Base-by-base conservation (phyloP, 2,797 vertebrate species). In the Amazonetta brasiliensis region DNA sequence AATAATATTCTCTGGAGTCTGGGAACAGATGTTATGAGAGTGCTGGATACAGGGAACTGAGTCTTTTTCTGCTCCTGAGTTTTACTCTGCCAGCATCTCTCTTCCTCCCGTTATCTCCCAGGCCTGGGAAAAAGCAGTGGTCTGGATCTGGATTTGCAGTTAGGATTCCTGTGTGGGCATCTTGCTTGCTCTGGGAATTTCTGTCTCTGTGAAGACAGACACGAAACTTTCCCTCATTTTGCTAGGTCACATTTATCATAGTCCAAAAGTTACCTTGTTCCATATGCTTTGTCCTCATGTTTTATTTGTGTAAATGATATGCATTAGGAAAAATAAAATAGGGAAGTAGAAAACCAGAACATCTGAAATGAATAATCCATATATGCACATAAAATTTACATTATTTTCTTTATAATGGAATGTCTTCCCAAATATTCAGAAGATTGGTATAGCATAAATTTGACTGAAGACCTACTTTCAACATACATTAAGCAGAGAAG, bases 381-480 rank as follows among this genome's bases (percentile, higher is more conserved):
- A 48, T 12, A 19, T 37, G n/a, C 3, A 33, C 3, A 30, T 3
- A 28, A 0, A 18, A 18, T 75, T 66, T 35, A 8, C 4, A 8
- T 39, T 6, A 4, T 69, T 74, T 85, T 64, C n/a, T 78, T 83
- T 39, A 25, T 54, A 54, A 58, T 12, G 52, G 58, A 79, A 58
- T 37, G 23, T 9, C 6, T 80, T 39, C 6, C 26, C 33, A 80
- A 66, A 18, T 76, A 80, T 82, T 75, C 58, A 35, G 59, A 67
- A 85, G 28, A 9, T 33, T 67, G 59, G 54, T 52, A 58, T 16
- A 31, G 23, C 31, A 81, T 30, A 44, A 31, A 46, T 58, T 75
- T 84, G 18, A 54, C 50, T 28, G 12, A 54, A 74, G 28, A 48
- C 18, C 8, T 59, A 33, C 60, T 76, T 84, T 41, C 35, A 86